Evolutionary conservation across 2,888 invertebrate genomes (phyloP).

Genomic region (Ernsta delagoae): DNA sequence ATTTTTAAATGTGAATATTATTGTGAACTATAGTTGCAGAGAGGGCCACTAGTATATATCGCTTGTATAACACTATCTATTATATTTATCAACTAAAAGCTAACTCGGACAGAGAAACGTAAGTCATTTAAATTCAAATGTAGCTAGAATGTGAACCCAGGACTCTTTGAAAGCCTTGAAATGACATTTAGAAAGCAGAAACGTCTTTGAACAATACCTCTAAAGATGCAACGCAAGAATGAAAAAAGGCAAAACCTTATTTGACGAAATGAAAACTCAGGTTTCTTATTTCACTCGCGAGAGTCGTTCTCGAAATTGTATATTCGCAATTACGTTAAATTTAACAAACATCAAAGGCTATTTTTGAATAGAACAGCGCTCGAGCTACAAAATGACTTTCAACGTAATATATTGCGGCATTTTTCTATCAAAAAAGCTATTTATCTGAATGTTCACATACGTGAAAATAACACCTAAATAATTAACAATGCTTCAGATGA

Average conservation of each 20-base stretch:
- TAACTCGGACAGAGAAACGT: too few species aligned
- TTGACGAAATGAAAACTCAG: slow-evolving; percentile 35
- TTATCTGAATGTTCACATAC: not conserved
- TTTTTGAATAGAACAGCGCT: slow-evolving; percentile 22
- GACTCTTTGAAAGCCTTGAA: not conserved
- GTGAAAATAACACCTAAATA: not conserved
- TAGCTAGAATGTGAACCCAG: not conserved
- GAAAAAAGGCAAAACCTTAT: slow-evolving; percentile 19
- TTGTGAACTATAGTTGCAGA: too few species aligned
- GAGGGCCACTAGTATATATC: too few species aligned
- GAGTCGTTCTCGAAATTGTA: slow-evolving; percentile 25
- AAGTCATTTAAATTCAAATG: not conserved
- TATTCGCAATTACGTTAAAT: slow-evolving; percentile 38
- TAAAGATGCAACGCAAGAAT: slow-evolving; percentile 8
- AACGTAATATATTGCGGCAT: not conserved
- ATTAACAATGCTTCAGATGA: too few species aligned
- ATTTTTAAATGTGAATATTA: too few species aligned
- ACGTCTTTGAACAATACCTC: not conserved
- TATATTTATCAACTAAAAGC: too few species aligned
- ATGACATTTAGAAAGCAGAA: not conserved
- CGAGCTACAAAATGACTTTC: slow-evolving; percentile 9
- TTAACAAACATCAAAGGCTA: slow-evolving; percentile 38
- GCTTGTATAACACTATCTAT: too few species aligned
- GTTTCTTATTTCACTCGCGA: slow-evolving; percentile 26
- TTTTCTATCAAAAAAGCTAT: not conserved